These are phyloP conservation scores for Halcyon smyrnensis DNA, from an alignment of 2,797 vertebrate genomes.

Conservation along the genomic window DNA sequence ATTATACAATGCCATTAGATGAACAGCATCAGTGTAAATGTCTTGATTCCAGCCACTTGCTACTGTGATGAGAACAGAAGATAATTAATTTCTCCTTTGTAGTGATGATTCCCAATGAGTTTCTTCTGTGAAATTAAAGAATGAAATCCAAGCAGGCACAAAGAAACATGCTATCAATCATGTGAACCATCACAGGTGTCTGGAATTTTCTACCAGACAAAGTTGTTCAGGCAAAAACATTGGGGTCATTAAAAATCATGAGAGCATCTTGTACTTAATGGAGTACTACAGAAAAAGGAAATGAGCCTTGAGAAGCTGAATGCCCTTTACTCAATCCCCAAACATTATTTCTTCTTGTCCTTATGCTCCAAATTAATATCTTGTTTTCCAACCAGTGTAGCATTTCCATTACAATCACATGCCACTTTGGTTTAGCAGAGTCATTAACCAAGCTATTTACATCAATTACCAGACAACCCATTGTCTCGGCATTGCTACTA, in stretches of 20 bases:
- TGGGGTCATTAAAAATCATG: slow-evolving; percentile 29
- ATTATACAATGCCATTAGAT: background rate
- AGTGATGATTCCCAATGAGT: background rate
- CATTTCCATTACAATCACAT: slow-evolving; percentile 52
- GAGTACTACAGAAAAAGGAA: slow-evolving; percentile 34
- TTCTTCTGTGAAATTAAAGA: background rate
- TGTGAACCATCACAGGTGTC: background rate
- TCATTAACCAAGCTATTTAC: slow-evolving; percentile 53
- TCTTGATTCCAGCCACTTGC: background rate
- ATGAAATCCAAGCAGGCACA: background rate
- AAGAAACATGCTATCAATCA: background rate
- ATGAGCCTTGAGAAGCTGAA: slow-evolving; percentile 53
- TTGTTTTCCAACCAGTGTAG: slow-evolving; percentile 61
- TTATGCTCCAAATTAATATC: slow-evolving; percentile 70
- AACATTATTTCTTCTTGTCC: slow-evolving; percentile 52
- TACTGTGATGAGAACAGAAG: background rate
- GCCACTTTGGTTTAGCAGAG: slow-evolving; percentile 40
- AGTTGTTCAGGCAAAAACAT: background rate
- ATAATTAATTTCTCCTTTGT: background rate
- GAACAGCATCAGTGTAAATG: background rate
- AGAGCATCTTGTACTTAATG: slow-evolving; percentile 60
- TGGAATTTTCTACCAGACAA: background rate
- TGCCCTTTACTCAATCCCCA: slow-evolving; percentile 47
- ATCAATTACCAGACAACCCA: background rate
- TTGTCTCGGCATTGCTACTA: background rate